Conservation (phyloP, 1,140 invertebrate species). For the Agrypnia vestita region DNA sequence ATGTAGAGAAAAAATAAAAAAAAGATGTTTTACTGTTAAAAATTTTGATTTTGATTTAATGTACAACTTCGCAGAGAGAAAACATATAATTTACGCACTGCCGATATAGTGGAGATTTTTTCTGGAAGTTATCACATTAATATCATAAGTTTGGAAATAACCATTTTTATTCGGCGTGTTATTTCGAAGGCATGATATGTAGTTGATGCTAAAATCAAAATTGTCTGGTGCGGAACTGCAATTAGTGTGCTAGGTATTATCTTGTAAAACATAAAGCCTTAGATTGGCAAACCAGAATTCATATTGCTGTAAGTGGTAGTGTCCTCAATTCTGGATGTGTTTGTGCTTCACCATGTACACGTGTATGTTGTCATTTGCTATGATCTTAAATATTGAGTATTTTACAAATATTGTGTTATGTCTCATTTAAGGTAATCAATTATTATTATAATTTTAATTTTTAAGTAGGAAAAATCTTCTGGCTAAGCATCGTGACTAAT, state of each 20-base stretch:
- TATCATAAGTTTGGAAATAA: no score
- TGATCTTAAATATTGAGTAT: conserved; percentile 32
- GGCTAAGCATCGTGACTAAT: not conserved
- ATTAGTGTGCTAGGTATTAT: conserved; percentile 17
- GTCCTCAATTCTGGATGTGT: conserved; percentile 6
- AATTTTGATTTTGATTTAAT: no score
- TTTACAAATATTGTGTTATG: not conserved
- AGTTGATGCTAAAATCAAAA: not conserved
- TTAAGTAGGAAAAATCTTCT: conserved; percentile 45
- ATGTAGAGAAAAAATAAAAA: no score
- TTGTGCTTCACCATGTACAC: conserved; percentile 12
- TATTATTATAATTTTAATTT: conserved; percentile 37
- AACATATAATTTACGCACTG: no score
- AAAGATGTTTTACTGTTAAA: no score
- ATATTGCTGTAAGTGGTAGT: not conserved
- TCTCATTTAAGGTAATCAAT: conserved; percentile 22
- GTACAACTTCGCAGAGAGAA: no score
- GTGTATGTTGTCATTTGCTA: conserved; percentile 30
- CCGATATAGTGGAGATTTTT: no score
- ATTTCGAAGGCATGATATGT: no score
- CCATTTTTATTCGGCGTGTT: no score
- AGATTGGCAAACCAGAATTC: not conserved
- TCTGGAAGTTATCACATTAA: no score
- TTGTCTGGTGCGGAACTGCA: conserved; percentile 13
- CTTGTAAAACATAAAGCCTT: conserved; percentile 19